Evolutionary conservation across 2,888 invertebrate species (phyloP).

Genomic region (Bedellia somnulentella): DNA sequence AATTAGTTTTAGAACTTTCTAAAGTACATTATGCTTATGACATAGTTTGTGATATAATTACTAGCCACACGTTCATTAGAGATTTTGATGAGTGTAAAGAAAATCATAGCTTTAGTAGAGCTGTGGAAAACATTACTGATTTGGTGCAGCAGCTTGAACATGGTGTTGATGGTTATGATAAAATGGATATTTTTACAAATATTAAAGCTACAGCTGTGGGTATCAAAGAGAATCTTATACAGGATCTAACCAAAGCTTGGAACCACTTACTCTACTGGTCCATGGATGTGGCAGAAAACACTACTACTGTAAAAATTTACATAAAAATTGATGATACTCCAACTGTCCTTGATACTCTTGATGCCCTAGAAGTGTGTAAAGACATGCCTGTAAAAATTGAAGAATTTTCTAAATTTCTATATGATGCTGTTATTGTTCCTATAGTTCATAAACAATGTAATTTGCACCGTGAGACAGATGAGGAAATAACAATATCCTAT

Average conservation of each 20-base stretch:
- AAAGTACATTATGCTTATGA: slow-evolving; percentile 59
- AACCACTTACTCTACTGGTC: slow-evolving; percentile 42
- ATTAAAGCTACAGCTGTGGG: slow-evolving; percentile 42
- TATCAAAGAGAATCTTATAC: slow-evolving; percentile 41
- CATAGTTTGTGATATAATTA: slow-evolving; percentile 33
- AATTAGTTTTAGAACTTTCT: slow-evolving; percentile 54
- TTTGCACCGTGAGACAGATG: slow-evolving; percentile 38
- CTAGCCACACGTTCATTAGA: slow-evolving; percentile 31
- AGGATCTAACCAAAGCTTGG: slow-evolving; percentile 51
- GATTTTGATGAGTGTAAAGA: slow-evolving; percentile 31
- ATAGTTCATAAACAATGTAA: slow-evolving; percentile 51
- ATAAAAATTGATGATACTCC: slow-evolving; percentile 26
- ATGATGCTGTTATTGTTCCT: slow-evolving; percentile 59
- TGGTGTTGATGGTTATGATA: slow-evolving; percentile 47
- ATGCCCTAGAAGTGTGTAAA: slow-evolving; percentile 35
- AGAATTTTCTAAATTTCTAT: slow-evolving; percentile 59
- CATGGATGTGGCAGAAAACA: slow-evolving; percentile 19
- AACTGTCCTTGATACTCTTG: slow-evolving; percentile 26
- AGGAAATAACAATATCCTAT: slow-evolving; percentile 29
- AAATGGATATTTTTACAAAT: slow-evolving; percentile 51
- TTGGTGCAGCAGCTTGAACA: slow-evolving; percentile 40
- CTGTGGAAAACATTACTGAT: slow-evolving; percentile 52
- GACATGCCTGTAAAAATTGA: slow-evolving; percentile 49
- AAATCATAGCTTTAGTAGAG: slow-evolving; percentile 31
- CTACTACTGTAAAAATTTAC: slow-evolving; percentile 30